Percentiles rank a stretch among this genome's conserved stretches.
These are phyloP conservation scores for Drosophila mimetica DNA, from an alignment of 2,888 invertebrate genomes.

Conservation along the genomic window DNA sequence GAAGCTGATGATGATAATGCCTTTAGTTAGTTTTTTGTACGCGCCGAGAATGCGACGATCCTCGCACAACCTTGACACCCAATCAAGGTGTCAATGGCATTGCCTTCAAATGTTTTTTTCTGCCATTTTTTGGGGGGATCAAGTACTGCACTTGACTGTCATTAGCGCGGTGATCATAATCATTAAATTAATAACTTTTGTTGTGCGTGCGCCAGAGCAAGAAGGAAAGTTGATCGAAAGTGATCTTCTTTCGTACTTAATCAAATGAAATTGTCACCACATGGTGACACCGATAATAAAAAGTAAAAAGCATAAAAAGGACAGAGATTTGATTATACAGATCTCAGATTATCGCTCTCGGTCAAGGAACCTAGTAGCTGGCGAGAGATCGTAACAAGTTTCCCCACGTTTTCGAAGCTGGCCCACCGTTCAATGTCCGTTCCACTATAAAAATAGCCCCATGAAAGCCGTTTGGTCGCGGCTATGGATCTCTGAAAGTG, in stretches of 20 bases:
- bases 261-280: slow-evolving; percentile 47
- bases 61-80: slow-evolving; percentile 78
- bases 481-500: slow-evolving; percentile 24
- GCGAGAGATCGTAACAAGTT: slow-evolving; percentile 27
- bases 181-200: slow-evolving; percentile 77
- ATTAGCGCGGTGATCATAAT: slow-evolving; percentile 77
- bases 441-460: slow-evolving; percentile 37
- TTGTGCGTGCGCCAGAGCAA: slow-evolving; percentile 29
- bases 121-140: slow-evolving; percentile 14
- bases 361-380: slow-evolving; percentile 63
- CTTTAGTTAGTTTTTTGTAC: slow-evolving; percentile 46
- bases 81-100: slow-evolving; percentile 79
- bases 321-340: slow-evolving; percentile 5
- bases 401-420: slow-evolving; percentile 21
- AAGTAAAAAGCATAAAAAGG: slow-evolving; percentile 1
- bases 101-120: slow-evolving; percentile 14
- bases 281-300: slow-evolving; percentile 4
- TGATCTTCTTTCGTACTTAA: slow-evolving; percentile 31
- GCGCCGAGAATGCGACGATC: slow-evolving; percentile 43
- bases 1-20: slow-evolving; percentile 34
- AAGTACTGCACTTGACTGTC: slow-evolving; percentile 68
- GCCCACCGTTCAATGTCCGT: slow-evolving; percentile 37
- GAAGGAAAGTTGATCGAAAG: slow-evolving; percentile 31
- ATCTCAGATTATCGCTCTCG: slow-evolving; percentile 30
- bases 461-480: slow-evolving; percentile 30